Percentiles rank a stretch among this genome's conserved stretches.
These are phyloP conservation scores for Villa cingulata DNA, from an alignment of 2,888 invertebrate genomes.

Conservation along the genomic window DNA sequence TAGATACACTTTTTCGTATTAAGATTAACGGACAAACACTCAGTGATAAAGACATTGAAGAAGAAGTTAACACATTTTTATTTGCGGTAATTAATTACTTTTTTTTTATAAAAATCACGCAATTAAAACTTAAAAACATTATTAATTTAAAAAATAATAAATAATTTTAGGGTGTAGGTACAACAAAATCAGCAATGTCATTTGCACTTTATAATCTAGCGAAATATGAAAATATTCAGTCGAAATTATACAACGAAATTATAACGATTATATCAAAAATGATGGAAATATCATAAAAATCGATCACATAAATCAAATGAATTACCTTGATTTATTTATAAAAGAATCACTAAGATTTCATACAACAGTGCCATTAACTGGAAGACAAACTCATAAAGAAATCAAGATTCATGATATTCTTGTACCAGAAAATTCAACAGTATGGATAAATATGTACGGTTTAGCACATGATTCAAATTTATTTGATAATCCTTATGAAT, in stretches of 20 bases:
- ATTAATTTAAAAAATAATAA: neutral
- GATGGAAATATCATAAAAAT: slow-evolving; percentile 1
- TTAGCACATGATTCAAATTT: slow-evolving; percentile 27
- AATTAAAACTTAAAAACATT: too few species aligned
- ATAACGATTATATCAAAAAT: slow-evolving; percentile 14
- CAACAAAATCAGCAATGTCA: slow-evolving; percentile 37
- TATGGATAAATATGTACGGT: slow-evolving; percentile 34
- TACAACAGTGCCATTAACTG: slow-evolving; percentile 31
- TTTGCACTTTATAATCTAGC: slow-evolving; percentile 38
- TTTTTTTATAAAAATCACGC: too few species aligned
- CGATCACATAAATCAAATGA: slow-evolving; percentile 14
- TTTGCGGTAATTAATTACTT: slow-evolving; percentile 27
- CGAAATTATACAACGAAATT: slow-evolving; percentile 33
- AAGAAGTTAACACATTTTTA: slow-evolving; percentile 42
- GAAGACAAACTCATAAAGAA: slow-evolving; percentile 24
- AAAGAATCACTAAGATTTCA: slow-evolving; percentile 30
- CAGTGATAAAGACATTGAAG: slow-evolving; percentile 42
- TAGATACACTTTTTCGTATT: slow-evolving; percentile 46
- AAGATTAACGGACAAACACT: slow-evolving; percentile 41
- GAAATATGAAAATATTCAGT: slow-evolving; percentile 33
- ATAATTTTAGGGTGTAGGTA: slow-evolving; percentile 37
- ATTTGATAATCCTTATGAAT: slow-evolving; percentile 25
- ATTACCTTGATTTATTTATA: slow-evolving; percentile 26
- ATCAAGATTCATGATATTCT: slow-evolving; percentile 23
- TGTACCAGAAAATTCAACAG: slow-evolving; percentile 25